A percentile compares a stretch with the other conserved stretches of the same genome.
phyloP scores from a whole-genome alignment of 2,888 invertebrate genomes.

The Ypsolopha scabrella region DNA sequence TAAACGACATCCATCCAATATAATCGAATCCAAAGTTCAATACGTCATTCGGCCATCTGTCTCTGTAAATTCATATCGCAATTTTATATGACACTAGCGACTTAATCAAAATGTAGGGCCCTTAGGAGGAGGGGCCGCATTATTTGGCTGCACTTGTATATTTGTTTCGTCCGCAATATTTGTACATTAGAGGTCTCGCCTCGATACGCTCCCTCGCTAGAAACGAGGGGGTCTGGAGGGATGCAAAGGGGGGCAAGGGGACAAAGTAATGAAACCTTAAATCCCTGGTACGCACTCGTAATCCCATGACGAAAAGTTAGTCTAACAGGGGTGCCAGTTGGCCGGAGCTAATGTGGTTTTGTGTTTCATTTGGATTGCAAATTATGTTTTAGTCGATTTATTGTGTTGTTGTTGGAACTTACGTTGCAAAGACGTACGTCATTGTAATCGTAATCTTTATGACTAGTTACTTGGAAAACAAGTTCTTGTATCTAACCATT shows the following conservation, averaged over 20 bases:
- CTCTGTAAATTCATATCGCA: slow-evolving; percentile 52
- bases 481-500: no score
- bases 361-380: slow-evolving; percentile 57
- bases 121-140: slow-evolving; percentile 13
- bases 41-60: not conserved
- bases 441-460: no score
- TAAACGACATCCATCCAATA: not conserved
- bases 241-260: slow-evolving; percentile 3
- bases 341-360: slow-evolving; percentile 65
- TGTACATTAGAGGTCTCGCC: slow-evolving; percentile 69
- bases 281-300: slow-evolving; percentile 67
- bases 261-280: slow-evolving; percentile 68
- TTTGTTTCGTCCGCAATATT: slow-evolving; percentile 70
- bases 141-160: slow-evolving; percentile 38
- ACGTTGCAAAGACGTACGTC: no score
- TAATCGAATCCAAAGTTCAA: slow-evolving; percentile 1
- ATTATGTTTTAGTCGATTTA: slow-evolving; percentile 56
- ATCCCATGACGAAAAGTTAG: slow-evolving; percentile 62
- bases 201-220: slow-evolving; percentile 44
- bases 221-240: not conserved
- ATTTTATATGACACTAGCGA: slow-evolving; percentile 20
- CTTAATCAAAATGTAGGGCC: slow-evolving; percentile 53
- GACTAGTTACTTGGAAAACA: no score
- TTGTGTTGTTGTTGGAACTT: slow-evolving; percentile 39
- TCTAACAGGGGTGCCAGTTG: slow-evolving; percentile 57